A percentile compares a stretch with the other conserved stretches of the same genome.
Conservation (phyloP, 2,113 vertebrate species). For the Tangachromis dhanisi region DNA sequence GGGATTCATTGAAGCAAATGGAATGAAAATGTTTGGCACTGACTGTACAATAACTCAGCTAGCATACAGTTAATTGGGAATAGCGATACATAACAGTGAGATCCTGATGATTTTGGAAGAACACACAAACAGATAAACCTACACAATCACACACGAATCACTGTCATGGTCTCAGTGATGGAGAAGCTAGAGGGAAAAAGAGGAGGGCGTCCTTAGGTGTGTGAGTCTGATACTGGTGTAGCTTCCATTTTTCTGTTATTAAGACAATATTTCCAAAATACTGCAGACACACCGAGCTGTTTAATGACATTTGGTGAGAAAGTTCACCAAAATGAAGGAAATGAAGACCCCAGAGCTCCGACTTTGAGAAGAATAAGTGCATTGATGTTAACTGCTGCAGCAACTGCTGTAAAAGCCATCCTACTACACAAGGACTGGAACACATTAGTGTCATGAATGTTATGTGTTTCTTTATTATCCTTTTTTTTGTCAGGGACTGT, state of each 20-base stretch:
- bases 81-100: background rate
- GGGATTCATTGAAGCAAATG: background rate
- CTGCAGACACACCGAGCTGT: background rate
- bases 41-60: background rate
- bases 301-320: background rate
- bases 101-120: background rate
- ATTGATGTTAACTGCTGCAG: background rate
- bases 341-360: background rate
- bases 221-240: background rate
- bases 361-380: background rate
- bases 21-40: background rate
- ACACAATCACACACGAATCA: background rate
- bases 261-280: background rate
- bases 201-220: background rate
- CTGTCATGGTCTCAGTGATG: background rate
- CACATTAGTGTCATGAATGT: background rate
- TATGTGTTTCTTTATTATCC: background rate
- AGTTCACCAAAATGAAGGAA: background rate
- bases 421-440: background rate
- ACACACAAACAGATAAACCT: background rate
- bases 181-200: background rate
- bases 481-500: background rate
- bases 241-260: background rate
- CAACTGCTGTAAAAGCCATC: rapidly evolving
- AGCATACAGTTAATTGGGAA: background rate